Conservation (phyloP, 1,140 invertebrate genomes). For the Drosophila teissieri region DNA sequence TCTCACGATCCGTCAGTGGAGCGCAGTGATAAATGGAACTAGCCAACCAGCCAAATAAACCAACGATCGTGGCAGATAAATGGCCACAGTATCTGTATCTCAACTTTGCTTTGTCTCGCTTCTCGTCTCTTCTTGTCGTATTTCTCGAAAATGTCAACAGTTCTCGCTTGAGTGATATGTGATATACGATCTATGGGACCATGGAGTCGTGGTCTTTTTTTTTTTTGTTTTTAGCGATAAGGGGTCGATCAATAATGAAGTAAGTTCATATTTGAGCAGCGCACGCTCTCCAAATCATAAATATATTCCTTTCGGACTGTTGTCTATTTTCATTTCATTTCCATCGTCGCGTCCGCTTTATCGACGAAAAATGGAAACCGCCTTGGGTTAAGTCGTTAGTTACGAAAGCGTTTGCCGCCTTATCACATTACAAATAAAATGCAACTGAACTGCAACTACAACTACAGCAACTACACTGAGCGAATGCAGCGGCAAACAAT, state of each 20-base stretch:
- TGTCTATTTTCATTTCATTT: conserved; percentile 15
- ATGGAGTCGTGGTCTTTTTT: neutral
- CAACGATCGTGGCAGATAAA: conserved; percentile 39
- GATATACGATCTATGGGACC: conserved; percentile 4
- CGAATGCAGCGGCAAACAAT: conserved; percentile 7
- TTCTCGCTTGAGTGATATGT: neutral
- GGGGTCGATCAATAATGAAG: conserved; percentile 34
- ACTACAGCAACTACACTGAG: conserved; percentile 8
- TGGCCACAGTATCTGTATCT: conserved; percentile 6
- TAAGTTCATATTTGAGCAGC: conserved; percentile 13
- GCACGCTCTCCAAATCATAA: conserved; percentile 19
- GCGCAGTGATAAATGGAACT: conserved; percentile 35
- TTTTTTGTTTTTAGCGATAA: neutral
- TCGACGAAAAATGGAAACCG: conserved; percentile 35
- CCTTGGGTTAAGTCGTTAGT: conserved; percentile 26
- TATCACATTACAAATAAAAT: conserved; percentile 76
- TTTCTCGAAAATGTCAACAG: conserved; percentile 13
- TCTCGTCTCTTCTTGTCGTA: neutral
- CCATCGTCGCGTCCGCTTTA: conserved; percentile 30
- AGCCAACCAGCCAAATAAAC: neutral
- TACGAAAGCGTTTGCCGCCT: conserved; percentile 57
- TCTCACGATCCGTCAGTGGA: conserved; percentile 37
- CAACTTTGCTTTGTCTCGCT: neutral
- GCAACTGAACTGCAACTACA: conserved; percentile 52
- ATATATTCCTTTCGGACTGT: conserved; percentile 8